Evolutionary conservation across 1,140 invertebrate genomes (phyloP).

Genomic region (Drosophila pallidifrons): DNA sequence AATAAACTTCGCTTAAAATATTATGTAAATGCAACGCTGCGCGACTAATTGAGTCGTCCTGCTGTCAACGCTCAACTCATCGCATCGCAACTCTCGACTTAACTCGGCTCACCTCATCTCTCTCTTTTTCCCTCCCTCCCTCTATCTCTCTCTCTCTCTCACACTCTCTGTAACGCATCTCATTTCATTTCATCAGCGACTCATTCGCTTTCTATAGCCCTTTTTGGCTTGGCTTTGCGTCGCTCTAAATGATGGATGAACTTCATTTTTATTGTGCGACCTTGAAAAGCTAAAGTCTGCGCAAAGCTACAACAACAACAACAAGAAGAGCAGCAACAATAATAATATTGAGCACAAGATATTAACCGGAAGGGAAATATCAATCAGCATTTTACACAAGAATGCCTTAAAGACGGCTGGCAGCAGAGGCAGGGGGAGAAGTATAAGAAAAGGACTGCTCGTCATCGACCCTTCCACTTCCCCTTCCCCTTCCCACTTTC

Average conservation of each 20-base stretch:
- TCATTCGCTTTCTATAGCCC: not conserved
- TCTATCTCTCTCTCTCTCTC: too few relatives aligned
- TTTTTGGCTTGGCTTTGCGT: not conserved
- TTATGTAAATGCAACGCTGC: slow-evolving; percentile 72
- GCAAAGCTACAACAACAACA: slow-evolving; percentile 2
- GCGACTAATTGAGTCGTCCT: slow-evolving; percentile 71
- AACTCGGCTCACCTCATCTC: not conserved
- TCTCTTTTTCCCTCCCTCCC: too few relatives aligned
- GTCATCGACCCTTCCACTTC: slow-evolving; percentile 2
- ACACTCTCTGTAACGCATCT: too few relatives aligned
- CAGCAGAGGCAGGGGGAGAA: not conserved
- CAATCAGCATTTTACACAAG: slow-evolving; percentile 79
- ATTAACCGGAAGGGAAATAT: slow-evolving; percentile 74
- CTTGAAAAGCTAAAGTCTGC: slow-evolving; percentile 53
- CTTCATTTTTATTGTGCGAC: slow-evolving; percentile 77
- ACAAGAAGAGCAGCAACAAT: slow-evolving; percentile 12
- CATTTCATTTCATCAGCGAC: too few relatives aligned
- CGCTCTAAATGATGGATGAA: slow-evolving; percentile 73
- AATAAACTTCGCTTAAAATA: slow-evolving; percentile 71
- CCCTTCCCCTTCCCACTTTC: not conserved
- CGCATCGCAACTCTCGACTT: too few relatives aligned
- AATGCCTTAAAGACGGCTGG: slow-evolving; percentile 34
- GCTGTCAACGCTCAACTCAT: slow-evolving; percentile 37
- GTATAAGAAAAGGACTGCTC: slow-evolving; percentile 27
- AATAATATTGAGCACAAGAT: slow-evolving; percentile 44